Conservation (phyloP, 2,888 invertebrate species). For the Ichneumoninae sp. region DNA sequence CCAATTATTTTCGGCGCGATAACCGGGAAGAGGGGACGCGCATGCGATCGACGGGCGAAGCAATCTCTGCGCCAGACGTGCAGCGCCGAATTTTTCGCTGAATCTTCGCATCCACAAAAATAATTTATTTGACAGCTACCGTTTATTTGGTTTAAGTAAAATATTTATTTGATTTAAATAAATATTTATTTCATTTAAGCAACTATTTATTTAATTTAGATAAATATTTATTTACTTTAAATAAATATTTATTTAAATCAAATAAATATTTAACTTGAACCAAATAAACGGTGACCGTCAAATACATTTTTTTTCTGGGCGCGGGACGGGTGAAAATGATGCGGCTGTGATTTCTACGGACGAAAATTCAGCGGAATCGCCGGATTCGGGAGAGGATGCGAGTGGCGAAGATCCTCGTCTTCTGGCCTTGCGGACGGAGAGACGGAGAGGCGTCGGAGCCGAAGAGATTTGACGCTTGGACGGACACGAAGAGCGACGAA, state of each 20-base stretch:
- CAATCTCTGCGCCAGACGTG: background rate
- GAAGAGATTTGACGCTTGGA: slow-evolving; percentile 57
- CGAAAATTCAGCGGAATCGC: slow-evolving; percentile 43
- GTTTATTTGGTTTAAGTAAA: too few species aligned
- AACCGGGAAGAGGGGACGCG: background rate
- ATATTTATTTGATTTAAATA: too few species aligned
- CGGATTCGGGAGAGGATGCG: slow-evolving; percentile 39
- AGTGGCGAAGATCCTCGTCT: slow-evolving; percentile 37
- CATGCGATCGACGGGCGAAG: background rate
- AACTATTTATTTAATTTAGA: too few species aligned
- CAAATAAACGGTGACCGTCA: too few species aligned
- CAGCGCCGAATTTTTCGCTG: slow-evolving; percentile 27
- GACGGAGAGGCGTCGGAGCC: slow-evolving; percentile 2
- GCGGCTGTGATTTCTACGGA: slow-evolving; percentile 13
- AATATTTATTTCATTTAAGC: too few species aligned
- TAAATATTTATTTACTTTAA: too few species aligned
- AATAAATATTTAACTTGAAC: too few species aligned
- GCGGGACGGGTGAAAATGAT: background rate
- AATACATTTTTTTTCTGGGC: too few species aligned
- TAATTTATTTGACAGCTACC: too few species aligned
- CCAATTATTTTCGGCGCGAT: slow-evolving; percentile 10
- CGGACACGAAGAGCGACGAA: slow-evolving; percentile 58
- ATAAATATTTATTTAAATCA: too few species aligned
- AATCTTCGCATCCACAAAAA: background rate
- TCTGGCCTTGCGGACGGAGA: slow-evolving; percentile 3